Evolutionary conservation across 2,888 invertebrate species (phyloP).

Genomic region (Tenthredo scrophulariae): DNA sequence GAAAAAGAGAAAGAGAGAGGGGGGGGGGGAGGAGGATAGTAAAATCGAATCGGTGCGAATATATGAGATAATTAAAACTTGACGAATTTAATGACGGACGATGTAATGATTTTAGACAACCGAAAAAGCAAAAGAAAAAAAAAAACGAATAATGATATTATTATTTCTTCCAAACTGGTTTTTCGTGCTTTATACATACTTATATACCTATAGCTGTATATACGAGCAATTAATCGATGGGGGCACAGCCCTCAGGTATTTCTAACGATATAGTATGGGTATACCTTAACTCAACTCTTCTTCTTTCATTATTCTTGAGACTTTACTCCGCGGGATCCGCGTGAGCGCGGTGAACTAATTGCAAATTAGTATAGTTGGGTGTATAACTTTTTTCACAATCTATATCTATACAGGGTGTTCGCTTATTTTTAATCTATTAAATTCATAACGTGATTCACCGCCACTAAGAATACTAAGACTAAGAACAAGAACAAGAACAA

Average conservation of each 20-base stretch:
- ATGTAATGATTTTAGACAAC: background rate
- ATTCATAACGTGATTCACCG: background rate
- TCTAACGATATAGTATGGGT: constrained; percentile 13
- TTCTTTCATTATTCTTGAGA: constrained; percentile 8
- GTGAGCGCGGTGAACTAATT: constrained; percentile 59
- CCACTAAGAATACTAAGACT: background rate
- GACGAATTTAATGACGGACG: background rate
- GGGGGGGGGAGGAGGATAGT: background rate
- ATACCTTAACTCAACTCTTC: constrained; percentile 10
- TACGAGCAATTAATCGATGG: constrained; percentile 66
- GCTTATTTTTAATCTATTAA: background rate
- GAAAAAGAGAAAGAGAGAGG: no score
- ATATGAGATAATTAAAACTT: background rate
- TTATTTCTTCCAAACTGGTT: constrained; percentile 74
- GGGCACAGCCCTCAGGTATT: constrained; percentile 44
- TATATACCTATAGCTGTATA: background rate
- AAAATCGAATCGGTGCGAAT: background rate
- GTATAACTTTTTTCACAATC: background rate
- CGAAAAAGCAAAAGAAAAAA: background rate
- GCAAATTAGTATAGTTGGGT: constrained; percentile 53
- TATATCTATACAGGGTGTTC: constrained; percentile 10
- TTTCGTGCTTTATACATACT: constrained; percentile 56
- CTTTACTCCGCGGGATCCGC: constrained; percentile 43
- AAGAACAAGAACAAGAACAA: background rate
- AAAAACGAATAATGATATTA: constrained; percentile 57